phyloP scores from a whole-genome alignment of 2,888 invertebrate genomes.

The Drosophila mimica region DNA sequence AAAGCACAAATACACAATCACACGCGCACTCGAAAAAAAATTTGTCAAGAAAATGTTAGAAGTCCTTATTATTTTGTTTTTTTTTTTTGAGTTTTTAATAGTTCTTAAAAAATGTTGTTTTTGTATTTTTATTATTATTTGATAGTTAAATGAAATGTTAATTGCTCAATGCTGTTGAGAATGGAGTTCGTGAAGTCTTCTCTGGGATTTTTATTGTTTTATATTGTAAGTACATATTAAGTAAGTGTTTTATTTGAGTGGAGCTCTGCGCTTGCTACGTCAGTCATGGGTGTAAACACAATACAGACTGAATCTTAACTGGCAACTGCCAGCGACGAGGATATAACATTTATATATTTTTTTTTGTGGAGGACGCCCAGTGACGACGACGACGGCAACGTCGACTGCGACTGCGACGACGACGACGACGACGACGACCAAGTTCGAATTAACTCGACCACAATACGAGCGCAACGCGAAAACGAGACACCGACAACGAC shows the following conservation, averaged over 20 bases:
- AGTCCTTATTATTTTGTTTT: conserved; percentile 3
- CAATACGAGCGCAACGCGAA: conserved; percentile 63
- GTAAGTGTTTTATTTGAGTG: conserved; percentile 48
- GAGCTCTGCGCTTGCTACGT: conserved; percentile 78
- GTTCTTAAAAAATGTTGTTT: conserved; percentile 15
- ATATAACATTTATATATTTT: conserved; percentile 14
- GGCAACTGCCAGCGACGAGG: conserved; percentile 52
- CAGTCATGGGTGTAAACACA: conserved; percentile 83
- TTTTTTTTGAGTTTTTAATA: not conserved
- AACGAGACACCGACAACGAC: conserved; percentile 32
- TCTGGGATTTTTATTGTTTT: conserved; percentile 43
- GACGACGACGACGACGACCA: conserved; percentile 48
- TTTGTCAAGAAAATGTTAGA: conserved; percentile 46
- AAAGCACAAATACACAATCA: conserved; percentile 26
- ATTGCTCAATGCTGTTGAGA: conserved; percentile 10
- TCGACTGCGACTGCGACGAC: conserved; percentile 13
- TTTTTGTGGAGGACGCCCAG: conserved; percentile 44
- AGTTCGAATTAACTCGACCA: conserved; percentile 78
- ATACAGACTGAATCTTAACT: conserved; percentile 82
- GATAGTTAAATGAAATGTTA: conserved; percentile 13
- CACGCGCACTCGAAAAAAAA: conserved; percentile 61
- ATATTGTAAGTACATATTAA: conserved; percentile 53
- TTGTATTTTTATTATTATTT: conserved; percentile 17
- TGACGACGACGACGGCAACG: conserved; percentile 32
- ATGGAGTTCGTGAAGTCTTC: conserved; percentile 10